Percentiles rank a stretch among this genome's conserved stretches.
phyloP scores from a whole-genome alignment of 2,113 vertebrate genomes.

The Alaudala cheleensis region DNA sequence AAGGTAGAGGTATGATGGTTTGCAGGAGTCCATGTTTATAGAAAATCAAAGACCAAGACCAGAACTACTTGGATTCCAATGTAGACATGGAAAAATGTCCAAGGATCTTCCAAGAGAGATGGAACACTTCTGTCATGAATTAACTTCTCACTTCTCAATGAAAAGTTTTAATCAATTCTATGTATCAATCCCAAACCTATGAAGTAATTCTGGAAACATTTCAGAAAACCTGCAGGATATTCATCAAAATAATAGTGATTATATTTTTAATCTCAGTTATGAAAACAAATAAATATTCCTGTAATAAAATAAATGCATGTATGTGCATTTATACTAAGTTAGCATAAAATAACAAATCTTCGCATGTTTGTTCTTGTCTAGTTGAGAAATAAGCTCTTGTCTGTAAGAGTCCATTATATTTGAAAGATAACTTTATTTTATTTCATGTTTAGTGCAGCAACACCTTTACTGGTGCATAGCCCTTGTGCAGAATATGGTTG shows the following conservation, averaged over 20 bases:
- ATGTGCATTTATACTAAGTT: background rate
- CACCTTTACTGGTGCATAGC: background rate
- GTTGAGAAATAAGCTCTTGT: background rate
- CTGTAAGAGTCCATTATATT: background rate
- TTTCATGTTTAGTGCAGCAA: background rate
- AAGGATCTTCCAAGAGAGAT: background rate
- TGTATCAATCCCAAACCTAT: background rate
- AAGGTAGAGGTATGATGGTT: background rate
- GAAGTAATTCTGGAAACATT: background rate
- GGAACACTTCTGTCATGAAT: background rate
- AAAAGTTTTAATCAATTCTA: background rate
- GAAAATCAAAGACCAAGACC: background rate
- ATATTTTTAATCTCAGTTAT: background rate
- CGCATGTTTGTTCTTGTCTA: background rate
- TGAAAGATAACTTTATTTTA: background rate
- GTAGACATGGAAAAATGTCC: background rate
- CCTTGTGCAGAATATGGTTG: background rate
- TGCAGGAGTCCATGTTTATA: background rate
- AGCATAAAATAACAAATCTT: background rate
- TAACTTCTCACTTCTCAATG: background rate
- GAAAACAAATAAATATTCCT: background rate
- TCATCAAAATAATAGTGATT: background rate
- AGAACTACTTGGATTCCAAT: background rate
- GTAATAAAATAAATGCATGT: background rate
- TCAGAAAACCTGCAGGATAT: background rate